Conservation (phyloP, 2,113 vertebrate genomes). For the Himantopus leucocephalus region DNA sequence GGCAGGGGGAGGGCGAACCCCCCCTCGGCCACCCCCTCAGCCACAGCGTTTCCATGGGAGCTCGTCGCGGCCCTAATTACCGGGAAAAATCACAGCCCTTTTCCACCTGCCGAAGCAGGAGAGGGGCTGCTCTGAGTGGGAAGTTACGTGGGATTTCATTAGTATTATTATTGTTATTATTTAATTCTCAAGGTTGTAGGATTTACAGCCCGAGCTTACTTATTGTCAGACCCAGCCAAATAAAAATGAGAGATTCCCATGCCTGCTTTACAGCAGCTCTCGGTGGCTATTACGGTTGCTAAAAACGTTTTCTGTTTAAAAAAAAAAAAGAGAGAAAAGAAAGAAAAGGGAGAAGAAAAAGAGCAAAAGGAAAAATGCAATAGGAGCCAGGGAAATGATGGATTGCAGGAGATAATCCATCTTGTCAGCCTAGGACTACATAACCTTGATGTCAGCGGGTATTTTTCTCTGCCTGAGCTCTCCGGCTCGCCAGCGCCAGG, state of each 20-base stretch:
- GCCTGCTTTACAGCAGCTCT: slow-evolving; percentile 67
- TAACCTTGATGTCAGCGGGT: slow-evolving; percentile 74
- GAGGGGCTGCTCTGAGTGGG: background rate
- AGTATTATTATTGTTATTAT: slow-evolving; percentile 41
- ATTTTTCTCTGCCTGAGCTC: slow-evolving; percentile 69
- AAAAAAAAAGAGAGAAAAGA: background rate
- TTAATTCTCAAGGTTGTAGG: slow-evolving; percentile 68
- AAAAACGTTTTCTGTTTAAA: slow-evolving; percentile 66
- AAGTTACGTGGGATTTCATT: slow-evolving; percentile 26
- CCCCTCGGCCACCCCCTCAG: background rate
- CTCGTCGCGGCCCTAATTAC: background rate
- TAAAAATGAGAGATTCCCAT: slow-evolving; percentile 72
- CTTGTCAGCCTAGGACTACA: slow-evolving; percentile 67
- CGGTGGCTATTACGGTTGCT: slow-evolving; percentile 66
- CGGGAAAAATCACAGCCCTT: background rate
- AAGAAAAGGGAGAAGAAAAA: background rate
- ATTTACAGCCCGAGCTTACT: slow-evolving; percentile 68
- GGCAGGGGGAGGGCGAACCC: background rate
- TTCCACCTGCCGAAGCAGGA: background rate
- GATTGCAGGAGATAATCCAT: slow-evolving; percentile 60
- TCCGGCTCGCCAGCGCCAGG: background rate
- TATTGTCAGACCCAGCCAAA: slow-evolving; percentile 67
- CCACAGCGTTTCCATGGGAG: background rate
- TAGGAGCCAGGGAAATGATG: slow-evolving; percentile 51
- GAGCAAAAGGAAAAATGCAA: slow-evolving; percentile 40